Percentiles rank a stretch among this genome's conserved stretches.
phyloP scores from a whole-genome alignment of 2,113 vertebrate species.

The Oncorhynchus kisutch region DNA sequence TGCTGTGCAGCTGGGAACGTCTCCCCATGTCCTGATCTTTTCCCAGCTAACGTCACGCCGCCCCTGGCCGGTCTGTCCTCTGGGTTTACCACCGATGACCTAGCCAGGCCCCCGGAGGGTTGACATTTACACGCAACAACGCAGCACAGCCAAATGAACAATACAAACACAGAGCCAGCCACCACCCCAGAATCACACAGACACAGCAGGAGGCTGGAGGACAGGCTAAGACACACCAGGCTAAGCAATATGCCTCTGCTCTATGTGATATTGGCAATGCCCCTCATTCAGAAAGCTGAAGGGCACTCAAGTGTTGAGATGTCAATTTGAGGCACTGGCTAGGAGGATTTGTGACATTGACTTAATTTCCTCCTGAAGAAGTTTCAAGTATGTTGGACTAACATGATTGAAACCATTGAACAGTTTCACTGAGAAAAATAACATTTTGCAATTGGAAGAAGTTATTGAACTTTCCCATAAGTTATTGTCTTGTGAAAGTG shows the following conservation, averaged over 20 bases:
- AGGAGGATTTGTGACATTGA: neutral
- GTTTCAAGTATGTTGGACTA: neutral
- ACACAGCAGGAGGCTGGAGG: neutral
- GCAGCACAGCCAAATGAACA: too few species aligned
- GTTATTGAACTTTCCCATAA: neutral
- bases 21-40: conserved; percentile 21
- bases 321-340: too few species aligned
- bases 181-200: neutral
- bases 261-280: neutral
- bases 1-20: conserved; percentile 41
- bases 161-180: conserved; percentile 13
- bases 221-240: neutral
- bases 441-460: neutral
- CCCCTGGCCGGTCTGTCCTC: neutral
- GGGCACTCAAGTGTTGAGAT: neutral
- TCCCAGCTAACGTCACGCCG: neutral
- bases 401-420: neutral
- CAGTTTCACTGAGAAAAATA: neutral
- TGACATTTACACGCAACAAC: neutral
- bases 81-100: neutral
- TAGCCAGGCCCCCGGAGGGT: neutral
- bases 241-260: neutral
- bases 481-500: neutral
- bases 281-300: conserved; percentile 6
- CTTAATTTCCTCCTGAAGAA: neutral